These are phyloP conservation scores for Stylophora pistillata DNA, from an alignment of 64 coral and sea anemone genomes.

Conservation along the genomic window DNA sequence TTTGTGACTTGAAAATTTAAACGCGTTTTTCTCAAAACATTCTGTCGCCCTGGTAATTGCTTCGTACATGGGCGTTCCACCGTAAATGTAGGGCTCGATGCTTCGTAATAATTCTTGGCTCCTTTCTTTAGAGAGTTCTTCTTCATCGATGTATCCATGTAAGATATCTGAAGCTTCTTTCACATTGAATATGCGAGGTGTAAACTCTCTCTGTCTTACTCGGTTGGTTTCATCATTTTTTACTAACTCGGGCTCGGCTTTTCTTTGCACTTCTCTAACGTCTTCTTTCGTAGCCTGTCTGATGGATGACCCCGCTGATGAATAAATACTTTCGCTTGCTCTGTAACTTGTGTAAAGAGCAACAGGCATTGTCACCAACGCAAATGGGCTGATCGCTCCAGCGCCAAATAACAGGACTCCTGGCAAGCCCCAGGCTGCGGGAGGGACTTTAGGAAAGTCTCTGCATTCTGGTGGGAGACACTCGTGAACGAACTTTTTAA, in stretches of 20 bases:
- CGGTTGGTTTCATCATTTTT: too few relatives aligned
- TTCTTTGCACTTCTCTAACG: background rate
- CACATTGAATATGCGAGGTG: conserved; percentile 12
- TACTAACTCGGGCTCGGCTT: background rate
- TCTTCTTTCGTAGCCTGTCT: background rate
- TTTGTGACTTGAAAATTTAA: background rate
- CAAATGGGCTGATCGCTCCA: too few relatives aligned
- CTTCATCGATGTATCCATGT: conserved; percentile 11
- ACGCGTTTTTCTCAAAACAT: background rate
- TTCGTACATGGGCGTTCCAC: background rate
- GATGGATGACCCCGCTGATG: background rate
- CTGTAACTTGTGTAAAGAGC: too few relatives aligned
- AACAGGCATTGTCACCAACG: too few relatives aligned
- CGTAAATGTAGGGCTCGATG: too few relatives aligned
- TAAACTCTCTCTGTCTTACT: background rate
- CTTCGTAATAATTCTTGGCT: background rate
- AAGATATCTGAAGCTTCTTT: conserved; percentile 47
- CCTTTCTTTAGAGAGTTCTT: conserved; percentile 30
- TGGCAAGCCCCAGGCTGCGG: too few relatives aligned
- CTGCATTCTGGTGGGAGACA: conserved; percentile 4
- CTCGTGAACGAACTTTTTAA: background rate
- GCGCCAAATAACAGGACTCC: too few relatives aligned
- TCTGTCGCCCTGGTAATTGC: background rate
- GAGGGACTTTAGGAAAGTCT: too few relatives aligned
- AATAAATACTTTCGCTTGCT: background rate